Evolutionary conservation across 2,113 vertebrate species (phyloP), one percentile per base, ranked within the genome.

Genomic region (Coptodon rendalli): DNA sequence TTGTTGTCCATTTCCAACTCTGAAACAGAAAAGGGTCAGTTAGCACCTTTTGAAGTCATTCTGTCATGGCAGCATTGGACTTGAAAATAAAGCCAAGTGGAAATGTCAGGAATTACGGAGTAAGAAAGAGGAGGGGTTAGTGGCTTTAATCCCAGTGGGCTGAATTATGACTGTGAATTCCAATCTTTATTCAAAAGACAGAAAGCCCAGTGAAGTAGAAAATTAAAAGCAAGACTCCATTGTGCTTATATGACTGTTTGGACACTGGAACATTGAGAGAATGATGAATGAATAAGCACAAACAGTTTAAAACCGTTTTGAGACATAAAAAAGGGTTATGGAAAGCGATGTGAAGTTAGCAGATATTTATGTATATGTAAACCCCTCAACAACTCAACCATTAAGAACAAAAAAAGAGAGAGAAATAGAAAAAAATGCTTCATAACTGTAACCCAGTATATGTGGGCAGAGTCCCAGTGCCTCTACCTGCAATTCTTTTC

Each of bases 21-120:
- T 99, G 98, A 95, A 99, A 99, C 94, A 99, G 96, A 99, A 98
- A 98, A 99, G 97, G 85, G 76, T 90, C 86, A 91, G 94, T 96
- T 96, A 96, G 92, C 92, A 90, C 82, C n/a, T 10, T 81, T 81
- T 78, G 83, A 84, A 82, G 57, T 71, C 81, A 80, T 56, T 85
- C 63, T 76, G 66, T 76, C 61, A 87, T 22, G 53, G 89, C 22
- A 85, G 83, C 48, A 88, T 14, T 90, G 91, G 89, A 86, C 48
- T 86, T 88, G 80, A 83, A 89, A 85, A 80, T 52, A 57, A 91
- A 82, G 71, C 85, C 83, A 84, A 91, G 61, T 40, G 81, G 52
- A 84, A 84, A 71, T 48, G 71, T 84, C 84, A 85, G 78, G 82
- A 29, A 86, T 86, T 80, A 71, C 24, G 86, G 59, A 87, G 57